A percentile compares a stretch with the other conserved stretches of the same genome.
Evolutionary conservation across 2,888 invertebrate species (phyloP).

Genomic region (Zygogramma bicolorata): DNA sequence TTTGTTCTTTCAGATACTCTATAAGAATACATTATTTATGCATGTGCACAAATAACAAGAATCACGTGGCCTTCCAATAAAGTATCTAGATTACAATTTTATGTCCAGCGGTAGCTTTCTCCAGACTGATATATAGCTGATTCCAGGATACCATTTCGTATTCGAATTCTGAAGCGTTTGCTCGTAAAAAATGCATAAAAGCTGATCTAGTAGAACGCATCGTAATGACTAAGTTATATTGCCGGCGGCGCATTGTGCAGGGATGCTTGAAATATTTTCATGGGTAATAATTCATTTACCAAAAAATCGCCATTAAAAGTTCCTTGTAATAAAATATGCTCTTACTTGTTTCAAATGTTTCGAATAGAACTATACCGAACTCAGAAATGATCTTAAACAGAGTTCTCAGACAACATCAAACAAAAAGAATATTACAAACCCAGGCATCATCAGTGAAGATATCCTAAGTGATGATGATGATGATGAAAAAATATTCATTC

Average conservation of each 20-base stretch:
- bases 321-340: constrained; percentile 41
- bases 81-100: constrained; percentile 42
- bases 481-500: no score
- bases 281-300: constrained; percentile 45
- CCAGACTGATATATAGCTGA: constrained; percentile 51
- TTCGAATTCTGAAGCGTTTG: constrained; percentile 53
- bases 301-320: constrained; percentile 42
- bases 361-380: constrained; percentile 28
- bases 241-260: constrained; percentile 54
- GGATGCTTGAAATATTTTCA: constrained; percentile 54
- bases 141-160: constrained; percentile 52
- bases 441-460: no score
- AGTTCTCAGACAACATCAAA: no score
- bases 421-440: no score
- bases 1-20: no score
- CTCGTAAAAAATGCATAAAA: constrained; percentile 62
- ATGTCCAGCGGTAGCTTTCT: constrained; percentile 35
- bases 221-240: constrained; percentile 60
- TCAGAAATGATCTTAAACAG: no score
- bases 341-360: constrained; percentile 31
- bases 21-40: background rate
- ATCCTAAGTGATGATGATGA: no score
- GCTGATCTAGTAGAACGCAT: constrained; percentile 62
- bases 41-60: background rate
- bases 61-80: constrained; percentile 25